A percentile compares a stretch with the other conserved stretches of the same genome.
phyloP scores from a whole-genome alignment of 1,140 invertebrate genomes.

The Caenorhabditis elegans region DNA sequence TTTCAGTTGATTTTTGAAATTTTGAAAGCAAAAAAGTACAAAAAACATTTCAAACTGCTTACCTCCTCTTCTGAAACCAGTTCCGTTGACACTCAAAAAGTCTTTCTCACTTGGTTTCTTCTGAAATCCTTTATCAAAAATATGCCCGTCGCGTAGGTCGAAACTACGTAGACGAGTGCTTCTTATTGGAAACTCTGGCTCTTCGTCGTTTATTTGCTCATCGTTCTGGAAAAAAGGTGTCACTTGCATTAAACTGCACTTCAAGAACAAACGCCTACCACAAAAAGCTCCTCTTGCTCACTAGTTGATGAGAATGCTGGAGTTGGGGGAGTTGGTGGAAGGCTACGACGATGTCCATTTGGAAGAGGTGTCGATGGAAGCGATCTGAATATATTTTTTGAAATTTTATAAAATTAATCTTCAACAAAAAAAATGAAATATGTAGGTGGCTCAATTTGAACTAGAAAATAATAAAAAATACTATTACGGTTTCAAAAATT shows the following conservation, averaged over 20 bases:
- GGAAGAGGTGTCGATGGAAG: neutral
- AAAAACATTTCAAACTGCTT: too few species aligned
- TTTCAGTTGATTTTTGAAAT: neutral
- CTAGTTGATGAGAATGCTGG: neutral
- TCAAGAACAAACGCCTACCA: neutral
- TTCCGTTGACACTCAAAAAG: neutral
- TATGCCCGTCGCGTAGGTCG: conserved; percentile 17
- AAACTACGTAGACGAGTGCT: conserved; percentile 18
- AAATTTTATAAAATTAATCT: too few species aligned
- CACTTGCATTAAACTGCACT: neutral
- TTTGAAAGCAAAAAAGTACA: too few species aligned
- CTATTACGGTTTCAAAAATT: too few species aligned
- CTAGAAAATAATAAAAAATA: too few species aligned
- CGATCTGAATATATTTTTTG: neutral
- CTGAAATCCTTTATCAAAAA: conserved; percentile 22
- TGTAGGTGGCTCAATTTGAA: too few species aligned
- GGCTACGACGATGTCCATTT: neutral
- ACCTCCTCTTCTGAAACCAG: conserved; percentile 14
- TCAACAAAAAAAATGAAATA: too few species aligned
- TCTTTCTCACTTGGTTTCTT: conserved; percentile 8
- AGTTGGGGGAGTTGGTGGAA: conserved; percentile 14
- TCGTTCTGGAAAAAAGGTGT: conserved; percentile 3
- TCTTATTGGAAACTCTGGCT: neutral
- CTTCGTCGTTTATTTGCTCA: conserved; percentile 1
- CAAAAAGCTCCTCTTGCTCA: conserved; percentile 29